Base-by-base conservation (phyloP, 2,113 vertebrate species). In the Chaenocephalus aceratus region DNA sequence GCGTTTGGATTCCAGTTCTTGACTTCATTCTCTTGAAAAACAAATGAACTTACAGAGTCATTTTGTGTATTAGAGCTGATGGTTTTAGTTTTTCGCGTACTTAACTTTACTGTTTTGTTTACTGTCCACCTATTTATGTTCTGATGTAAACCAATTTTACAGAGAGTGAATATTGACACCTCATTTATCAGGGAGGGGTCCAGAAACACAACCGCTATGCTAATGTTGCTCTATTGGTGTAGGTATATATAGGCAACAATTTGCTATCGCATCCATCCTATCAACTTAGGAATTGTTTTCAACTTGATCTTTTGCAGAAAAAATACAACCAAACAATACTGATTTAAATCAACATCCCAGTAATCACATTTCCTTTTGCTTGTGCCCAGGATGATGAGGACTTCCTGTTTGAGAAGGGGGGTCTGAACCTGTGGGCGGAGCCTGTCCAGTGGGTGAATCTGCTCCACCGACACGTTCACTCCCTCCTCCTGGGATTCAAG, bases 351-450 rank as follows among this genome's bases (percentile, higher is more conserved):
- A 8, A 49, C 46, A n/a, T 48, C 2, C 3, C 56, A 13, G 5
- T 78, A 53, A 75, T 46, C 2, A 51, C 36, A 67, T 45, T 34
- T 23, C 8, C 1, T 75, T 78, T 52, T 58, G 3, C 41, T 54
- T 41, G 36, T 79, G 8, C 56, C 63, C 84, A 99, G 97, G 96
- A 95, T 54, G 96, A 97, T 77, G 97, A 98, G 66, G 97, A 98
- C 81, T 94, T 95, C 83, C 92, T 98, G 70, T 99, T 99, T 86
- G 97, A 98, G 88, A 99, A 98, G 92, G 95, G 96, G 0, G 96
- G 98, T 74, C 88, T 96, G 72, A 99, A 98, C 90, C 96, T 99
- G 84, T 99, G 97, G 97, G 97, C 95, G 0, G 98, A 99, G 94
- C 95, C 95, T 13, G 78, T 98, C 72, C 95, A 95, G 78, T 95